Evolutionary conservation across 2,113 vertebrate genomes (phyloP).

Genomic region (Turdus rufiventris): DNA sequence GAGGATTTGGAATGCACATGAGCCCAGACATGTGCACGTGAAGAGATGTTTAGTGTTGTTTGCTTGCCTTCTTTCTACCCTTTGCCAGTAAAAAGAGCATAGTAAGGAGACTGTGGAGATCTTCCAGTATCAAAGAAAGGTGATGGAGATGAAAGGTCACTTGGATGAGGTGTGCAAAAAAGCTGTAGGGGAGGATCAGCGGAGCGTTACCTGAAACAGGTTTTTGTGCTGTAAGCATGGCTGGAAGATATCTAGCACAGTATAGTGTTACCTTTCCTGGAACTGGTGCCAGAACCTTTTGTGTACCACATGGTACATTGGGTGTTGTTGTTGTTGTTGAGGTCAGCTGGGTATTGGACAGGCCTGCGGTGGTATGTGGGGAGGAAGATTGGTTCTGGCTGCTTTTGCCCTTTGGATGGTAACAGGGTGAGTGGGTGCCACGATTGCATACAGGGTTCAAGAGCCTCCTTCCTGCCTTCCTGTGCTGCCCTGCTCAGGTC

Average conservation of each 20-base stretch:
- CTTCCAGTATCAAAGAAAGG: neutral
- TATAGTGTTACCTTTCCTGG: neutral
- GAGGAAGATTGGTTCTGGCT: neutral
- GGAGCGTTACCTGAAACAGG: fast-evolving
- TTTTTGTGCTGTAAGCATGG: neutral
- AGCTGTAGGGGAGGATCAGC: neutral
- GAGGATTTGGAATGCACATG: neutral
- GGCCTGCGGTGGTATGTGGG: neutral
- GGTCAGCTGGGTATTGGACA: neutral
- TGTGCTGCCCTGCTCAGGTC: neutral
- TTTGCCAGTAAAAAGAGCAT: neutral
- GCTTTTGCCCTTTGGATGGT: neutral
- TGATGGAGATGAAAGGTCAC: neutral
- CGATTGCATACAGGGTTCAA: neutral
- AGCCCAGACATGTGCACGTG: neutral
- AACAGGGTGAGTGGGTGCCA: fast-evolving
- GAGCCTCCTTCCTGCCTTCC: neutral
- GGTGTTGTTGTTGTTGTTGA: neutral
- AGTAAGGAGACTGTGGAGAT: neutral
- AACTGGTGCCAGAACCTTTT: neutral
- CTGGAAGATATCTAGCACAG: neutral
- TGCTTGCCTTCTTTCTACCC: neutral
- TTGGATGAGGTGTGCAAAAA: neutral
- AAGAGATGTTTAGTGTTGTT: neutral
- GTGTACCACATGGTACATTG: fast-evolving